phyloP scores from a whole-genome alignment of 2,888 invertebrate genomes.

The Acleris emargana region DNA sequence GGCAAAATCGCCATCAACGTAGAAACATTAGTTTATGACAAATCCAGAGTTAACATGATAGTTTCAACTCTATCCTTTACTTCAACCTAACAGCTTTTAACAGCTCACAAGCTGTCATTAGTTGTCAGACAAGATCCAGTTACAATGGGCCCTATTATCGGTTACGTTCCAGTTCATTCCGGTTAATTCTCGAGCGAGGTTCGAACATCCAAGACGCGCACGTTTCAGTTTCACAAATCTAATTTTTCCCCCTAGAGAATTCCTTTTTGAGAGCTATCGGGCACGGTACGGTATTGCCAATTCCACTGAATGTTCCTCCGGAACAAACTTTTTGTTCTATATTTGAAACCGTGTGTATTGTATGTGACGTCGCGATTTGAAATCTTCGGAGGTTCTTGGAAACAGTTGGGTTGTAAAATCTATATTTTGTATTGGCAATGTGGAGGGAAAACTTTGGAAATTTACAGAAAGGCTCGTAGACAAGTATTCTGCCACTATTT shows the following conservation, averaged over 20 bases:
- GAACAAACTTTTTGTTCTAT: slow-evolving; percentile 37
- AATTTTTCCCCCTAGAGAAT: slow-evolving; percentile 70
- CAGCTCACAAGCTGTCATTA: background rate
- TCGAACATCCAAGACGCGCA: slow-evolving; percentile 48
- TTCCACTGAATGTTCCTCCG: slow-evolving; percentile 49
- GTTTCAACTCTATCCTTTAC: no score
- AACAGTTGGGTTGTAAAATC: slow-evolving; percentile 3
- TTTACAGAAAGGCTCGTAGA: background rate
- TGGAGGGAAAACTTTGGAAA: background rate
- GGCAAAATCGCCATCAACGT: no score
- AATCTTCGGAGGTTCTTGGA: slow-evolving; percentile 21
- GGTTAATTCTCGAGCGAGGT: slow-evolving; percentile 27
- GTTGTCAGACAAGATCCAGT: slow-evolving; percentile 6
- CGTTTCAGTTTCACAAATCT: slow-evolving; percentile 78
- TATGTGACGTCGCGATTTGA: slow-evolving; percentile 30
- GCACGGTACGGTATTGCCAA: slow-evolving; percentile 67
- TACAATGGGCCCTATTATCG: slow-evolving; percentile 7
- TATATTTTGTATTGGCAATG: slow-evolving; percentile 10
- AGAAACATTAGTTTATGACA: no score
- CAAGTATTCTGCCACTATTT: no score
- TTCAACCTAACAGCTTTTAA: no score
- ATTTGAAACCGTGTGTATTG: slow-evolving; percentile 35
- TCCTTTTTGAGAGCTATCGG: slow-evolving; percentile 74
- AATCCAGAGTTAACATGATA: no score
- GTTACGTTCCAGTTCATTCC: slow-evolving; percentile 3